Conservation (phyloP, 1,140 invertebrate species). For the Drosophila azteca region DNA sequence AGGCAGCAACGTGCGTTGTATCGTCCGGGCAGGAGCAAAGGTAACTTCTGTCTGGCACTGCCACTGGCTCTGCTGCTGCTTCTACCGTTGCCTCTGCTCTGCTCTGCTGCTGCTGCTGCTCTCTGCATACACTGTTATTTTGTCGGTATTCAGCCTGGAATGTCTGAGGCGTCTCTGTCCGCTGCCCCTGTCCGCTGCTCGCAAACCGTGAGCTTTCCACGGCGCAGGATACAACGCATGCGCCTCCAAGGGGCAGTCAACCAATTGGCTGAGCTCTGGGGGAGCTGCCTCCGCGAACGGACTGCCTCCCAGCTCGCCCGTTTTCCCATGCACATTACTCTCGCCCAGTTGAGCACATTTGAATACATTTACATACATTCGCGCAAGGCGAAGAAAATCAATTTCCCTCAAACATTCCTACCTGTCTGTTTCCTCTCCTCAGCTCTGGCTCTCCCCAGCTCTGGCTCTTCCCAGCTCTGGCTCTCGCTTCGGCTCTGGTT, state of each 20-base stretch:
- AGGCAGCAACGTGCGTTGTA: conserved; percentile 77
- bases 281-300: neutral
- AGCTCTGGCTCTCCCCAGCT: conserved; percentile 4
- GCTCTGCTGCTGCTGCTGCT: conserved; percentile 5
- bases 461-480: conserved; percentile 10
- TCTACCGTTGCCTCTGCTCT: too few species aligned
- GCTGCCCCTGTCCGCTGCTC: conserved; percentile 16
- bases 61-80: neutral
- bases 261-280: conserved; percentile 65
- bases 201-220: conserved; percentile 54
- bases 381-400: conserved; percentile 57
- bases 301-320: neutral
- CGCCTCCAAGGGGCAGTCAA: conserved; percentile 37
- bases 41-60: conserved; percentile 83
- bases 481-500: neutral
- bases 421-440: conserved; percentile 34
- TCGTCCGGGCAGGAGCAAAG: conserved; percentile 84
- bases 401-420: conserved; percentile 50
- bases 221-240: conserved; percentile 70
- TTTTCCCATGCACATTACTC: conserved; percentile 77
- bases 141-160: conserved; percentile 81
- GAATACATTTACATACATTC: conserved; percentile 78
- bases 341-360: conserved; percentile 81
- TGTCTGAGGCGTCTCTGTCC: conserved; percentile 35
- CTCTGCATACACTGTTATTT: conserved; percentile 58